Percentiles rank a stretch among this genome's conserved stretches.
These are phyloP conservation scores for Panagrolaimus sp. DNA, from an alignment of 1,140 invertebrate genomes.

Conservation along the genomic window DNA sequence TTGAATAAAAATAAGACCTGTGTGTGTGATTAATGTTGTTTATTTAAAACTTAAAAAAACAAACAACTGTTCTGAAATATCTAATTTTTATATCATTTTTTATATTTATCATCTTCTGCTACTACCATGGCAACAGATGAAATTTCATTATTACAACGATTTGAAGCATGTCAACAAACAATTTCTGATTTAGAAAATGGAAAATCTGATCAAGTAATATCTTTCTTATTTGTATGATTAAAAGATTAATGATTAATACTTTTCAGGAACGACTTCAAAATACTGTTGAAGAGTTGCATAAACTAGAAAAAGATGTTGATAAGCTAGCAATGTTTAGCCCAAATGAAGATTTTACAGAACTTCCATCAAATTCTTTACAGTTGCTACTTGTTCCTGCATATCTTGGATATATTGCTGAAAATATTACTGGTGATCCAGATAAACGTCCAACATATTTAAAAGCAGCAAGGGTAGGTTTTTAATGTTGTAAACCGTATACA, in stretches of 20 bases:
- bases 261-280: slow-evolving; percentile 20
- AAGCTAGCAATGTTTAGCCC: slow-evolving; percentile 29
- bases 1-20: too few species aligned
- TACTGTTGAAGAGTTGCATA: slow-evolving; percentile 25
- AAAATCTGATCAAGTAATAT: slow-evolving; percentile 22
- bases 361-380: slow-evolving; percentile 34
- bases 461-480: slow-evolving; percentile 25
- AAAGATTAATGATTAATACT: too few species aligned
- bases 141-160: too few species aligned
- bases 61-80: too few species aligned
- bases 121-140: too few species aligned
- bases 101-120: too few species aligned
- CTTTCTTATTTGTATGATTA: not conserved
- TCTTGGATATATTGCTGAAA: slow-evolving; percentile 28
- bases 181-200: slow-evolving; percentile 65
- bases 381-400: slow-evolving; percentile 32
- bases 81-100: too few species aligned
- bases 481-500: not conserved
- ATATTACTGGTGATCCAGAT: slow-evolving; percentile 26
- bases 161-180: too few species aligned
- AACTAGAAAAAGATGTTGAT: slow-evolving; percentile 18
- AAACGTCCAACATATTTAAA: slow-evolving; percentile 23
- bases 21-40: too few species aligned
- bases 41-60: too few species aligned
- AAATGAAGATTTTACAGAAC: slow-evolving; percentile 30